Evolutionary conservation across 2,797 vertebrate genomes (phyloP).

Genomic region (Simalia tracyae): DNA sequence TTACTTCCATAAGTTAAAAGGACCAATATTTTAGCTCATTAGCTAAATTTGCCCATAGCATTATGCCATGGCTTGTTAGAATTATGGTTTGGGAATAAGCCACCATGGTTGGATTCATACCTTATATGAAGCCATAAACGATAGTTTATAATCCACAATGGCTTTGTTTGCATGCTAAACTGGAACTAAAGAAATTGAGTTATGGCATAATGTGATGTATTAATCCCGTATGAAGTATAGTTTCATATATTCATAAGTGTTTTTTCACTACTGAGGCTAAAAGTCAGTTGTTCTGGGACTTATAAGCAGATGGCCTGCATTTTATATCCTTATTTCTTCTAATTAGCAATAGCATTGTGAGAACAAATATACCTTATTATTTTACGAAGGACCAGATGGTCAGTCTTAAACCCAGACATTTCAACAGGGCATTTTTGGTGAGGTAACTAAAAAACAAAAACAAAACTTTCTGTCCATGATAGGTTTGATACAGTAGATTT

Average conservation of each 20-base stretch:
- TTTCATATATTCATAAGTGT: neutral
- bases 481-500: slow-evolving; percentile 41
- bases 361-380: neutral
- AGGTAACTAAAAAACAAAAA: slow-evolving; percentile 45
- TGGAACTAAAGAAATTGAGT: neutral
- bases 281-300: neutral
- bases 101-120: neutral
- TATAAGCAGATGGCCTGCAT: neutral
- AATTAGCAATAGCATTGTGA: neutral
- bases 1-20: neutral
- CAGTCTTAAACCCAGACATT: neutral
- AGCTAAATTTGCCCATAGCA: neutral
- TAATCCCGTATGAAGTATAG: neutral
- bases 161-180: neutral
- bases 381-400: neutral
- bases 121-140: neutral
- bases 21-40: neutral
- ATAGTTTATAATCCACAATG: neutral
- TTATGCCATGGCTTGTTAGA: neutral
- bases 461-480: slow-evolving; percentile 47
- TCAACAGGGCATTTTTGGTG: neutral
- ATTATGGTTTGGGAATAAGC: neutral
- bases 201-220: neutral
- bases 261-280: neutral
- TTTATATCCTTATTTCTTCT: neutral